Evolutionary conservation across 2,888 invertebrate genomes (phyloP), one percentile per base, ranked within the genome.

Genomic region (Hedya salicella): DNA sequence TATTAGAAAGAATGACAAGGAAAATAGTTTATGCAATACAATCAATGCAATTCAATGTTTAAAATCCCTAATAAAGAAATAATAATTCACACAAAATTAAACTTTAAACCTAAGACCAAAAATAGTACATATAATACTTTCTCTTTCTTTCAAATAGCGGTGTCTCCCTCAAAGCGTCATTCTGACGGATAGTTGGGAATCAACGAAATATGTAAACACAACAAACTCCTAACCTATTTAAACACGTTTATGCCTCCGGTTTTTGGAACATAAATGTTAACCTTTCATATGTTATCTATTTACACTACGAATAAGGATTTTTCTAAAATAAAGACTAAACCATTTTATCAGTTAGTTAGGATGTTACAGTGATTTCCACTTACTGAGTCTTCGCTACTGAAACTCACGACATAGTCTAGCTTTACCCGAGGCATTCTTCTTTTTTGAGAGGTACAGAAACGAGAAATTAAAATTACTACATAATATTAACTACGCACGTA

Each of bases 341-440:
- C 3, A 6, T 1, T 25, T 25, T 53, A 56, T 11, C 17, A 17
- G 25, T 13, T 14, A 54, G 21, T 16, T 0, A 8, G 21, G 5
- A 13, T 30, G 42, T 5, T 16, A 59, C 16, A 8, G 16, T 5
- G 46, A 21, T 25, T 21, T 13, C 14, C 69, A 87, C 93, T 93
- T 92, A 96, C 96, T 66, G 94, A 87, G 84, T 96, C 96, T 84
- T 97, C 96, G 73, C 95, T 96, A 83, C 95, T 96, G 70, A 96
- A 95, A 83, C 95, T 95, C 44, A 96, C 93, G 56, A 97, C 87
- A 71, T 94, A 94, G 72, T 95, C 94, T 66, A 96, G 88, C 84
- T 94, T 94, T 13, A 95, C 94, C 73, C 93, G 91, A 13, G 96
- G 95, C 96, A 96, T 96, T 70, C 78, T 86, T 14, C 54, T 14